These are phyloP conservation scores for Microtus ochrogaster DNA, from an alignment of 2,113 vertebrate species.

Conservation along the genomic window DNA sequence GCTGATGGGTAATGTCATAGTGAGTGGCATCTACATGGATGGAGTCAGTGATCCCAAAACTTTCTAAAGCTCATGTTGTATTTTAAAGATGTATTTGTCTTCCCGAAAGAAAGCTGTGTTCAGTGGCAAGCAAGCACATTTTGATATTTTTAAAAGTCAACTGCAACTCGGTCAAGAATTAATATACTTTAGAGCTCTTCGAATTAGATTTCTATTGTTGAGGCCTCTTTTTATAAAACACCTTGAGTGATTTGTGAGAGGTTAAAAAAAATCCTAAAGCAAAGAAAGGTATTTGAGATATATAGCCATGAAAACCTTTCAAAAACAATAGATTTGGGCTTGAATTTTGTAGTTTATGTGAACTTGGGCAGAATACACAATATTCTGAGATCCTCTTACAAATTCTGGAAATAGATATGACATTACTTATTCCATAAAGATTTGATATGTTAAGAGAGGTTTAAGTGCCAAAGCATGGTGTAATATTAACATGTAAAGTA, in stretches of 20 bases:
- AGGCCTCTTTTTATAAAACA: background rate
- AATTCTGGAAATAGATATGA: conserved; percentile 24
- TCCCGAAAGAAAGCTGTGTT: conserved; percentile 15
- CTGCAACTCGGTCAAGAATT: background rate
- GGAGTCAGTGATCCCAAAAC: conserved; percentile 74
- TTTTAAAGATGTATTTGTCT: conserved; percentile 51
- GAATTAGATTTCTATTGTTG: background rate
- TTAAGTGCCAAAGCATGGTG: conserved; percentile 26
- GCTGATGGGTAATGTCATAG: conserved; percentile 57
- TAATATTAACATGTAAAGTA: background rate
- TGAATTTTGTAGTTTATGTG: background rate
- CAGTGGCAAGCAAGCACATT: conserved; percentile 21
- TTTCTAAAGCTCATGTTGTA: conserved; percentile 62
- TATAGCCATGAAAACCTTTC: background rate
- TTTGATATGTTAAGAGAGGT: conserved; percentile 4
- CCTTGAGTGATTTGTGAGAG: background rate
- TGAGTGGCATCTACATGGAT: conserved; percentile 73
- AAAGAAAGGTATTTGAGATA: background rate
- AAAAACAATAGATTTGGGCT: background rate
- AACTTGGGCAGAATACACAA: conserved; percentile 5
- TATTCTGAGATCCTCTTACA: background rate
- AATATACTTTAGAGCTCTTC: background rate
- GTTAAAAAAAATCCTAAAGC: background rate
- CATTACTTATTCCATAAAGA: conserved; percentile 26
- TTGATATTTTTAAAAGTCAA: conserved; percentile 65